Conservation (phyloP, 2,888 invertebrate genomes). For the Limenitis camilla region DNA sequence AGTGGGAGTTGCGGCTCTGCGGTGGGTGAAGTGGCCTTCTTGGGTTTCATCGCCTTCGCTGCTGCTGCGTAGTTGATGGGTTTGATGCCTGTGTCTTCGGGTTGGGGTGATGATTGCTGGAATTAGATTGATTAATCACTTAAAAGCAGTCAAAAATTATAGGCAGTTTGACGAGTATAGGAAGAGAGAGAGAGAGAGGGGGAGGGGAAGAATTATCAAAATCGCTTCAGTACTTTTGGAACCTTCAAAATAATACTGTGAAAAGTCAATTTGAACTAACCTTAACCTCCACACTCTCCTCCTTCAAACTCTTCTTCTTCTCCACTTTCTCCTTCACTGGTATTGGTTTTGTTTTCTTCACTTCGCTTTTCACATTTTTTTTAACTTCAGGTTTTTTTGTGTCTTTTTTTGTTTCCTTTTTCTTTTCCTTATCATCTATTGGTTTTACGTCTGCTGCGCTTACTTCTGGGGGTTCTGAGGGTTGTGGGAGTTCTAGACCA, state of each 20-base stretch:
- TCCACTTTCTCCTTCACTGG: slow-evolving; percentile 34
- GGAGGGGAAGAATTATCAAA: too few species aligned
- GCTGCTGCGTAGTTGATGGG: slow-evolving; percentile 69
- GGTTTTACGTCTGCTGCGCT: slow-evolving; percentile 48
- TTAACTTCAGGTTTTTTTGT: slow-evolving; percentile 31
- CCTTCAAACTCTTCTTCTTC: slow-evolving; percentile 38
- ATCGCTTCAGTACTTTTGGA: too few species aligned
- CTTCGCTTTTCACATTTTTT: slow-evolving; percentile 30
- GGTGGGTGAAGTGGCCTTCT: slow-evolving; percentile 38
- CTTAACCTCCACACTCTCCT: slow-evolving; percentile 27
- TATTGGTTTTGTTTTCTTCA: slow-evolving; percentile 33
- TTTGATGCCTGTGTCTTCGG: slow-evolving; percentile 44
- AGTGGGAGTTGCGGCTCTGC: slow-evolving; percentile 29
- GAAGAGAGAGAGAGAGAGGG: neutral
- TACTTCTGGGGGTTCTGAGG: slow-evolving; percentile 53
- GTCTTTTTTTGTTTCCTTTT: slow-evolving; percentile 29
- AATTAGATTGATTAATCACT: neutral
- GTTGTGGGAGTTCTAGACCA: slow-evolving; percentile 40
- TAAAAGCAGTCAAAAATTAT: too few species aligned
- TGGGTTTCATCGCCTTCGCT: slow-evolving; percentile 61
- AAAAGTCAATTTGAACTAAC: slow-evolving; percentile 18
- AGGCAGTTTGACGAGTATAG: too few species aligned
- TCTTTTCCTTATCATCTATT: slow-evolving; percentile 35
- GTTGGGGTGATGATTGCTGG: slow-evolving; percentile 25
- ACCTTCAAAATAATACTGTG: neutral